phyloP scores from a whole-genome alignment of 2,113 vertebrate species.

The Oreochromis tanganicae region DNA sequence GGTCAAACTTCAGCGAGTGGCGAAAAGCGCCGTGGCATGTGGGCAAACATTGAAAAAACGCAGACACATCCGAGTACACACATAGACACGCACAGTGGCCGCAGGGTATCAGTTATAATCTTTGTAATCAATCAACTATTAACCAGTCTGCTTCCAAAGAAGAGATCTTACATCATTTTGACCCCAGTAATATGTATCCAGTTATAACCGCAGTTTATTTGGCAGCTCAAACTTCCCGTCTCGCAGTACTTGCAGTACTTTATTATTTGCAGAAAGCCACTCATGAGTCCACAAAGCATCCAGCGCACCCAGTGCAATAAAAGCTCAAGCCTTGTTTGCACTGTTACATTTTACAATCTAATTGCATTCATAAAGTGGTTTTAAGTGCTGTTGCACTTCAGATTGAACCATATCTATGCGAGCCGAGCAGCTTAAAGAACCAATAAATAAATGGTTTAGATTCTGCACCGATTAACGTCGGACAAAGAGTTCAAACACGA shows the following conservation, averaged over 20 bases:
- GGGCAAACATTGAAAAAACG: background rate
- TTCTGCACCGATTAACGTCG: background rate
- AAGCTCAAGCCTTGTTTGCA: background rate
- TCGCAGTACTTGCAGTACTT: background rate
- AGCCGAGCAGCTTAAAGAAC: background rate
- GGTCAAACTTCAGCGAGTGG: background rate
- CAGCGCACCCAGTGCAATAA: background rate
- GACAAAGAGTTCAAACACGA: background rate
- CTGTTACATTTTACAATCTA: background rate
- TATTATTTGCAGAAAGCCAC: background rate
- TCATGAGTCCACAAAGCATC: background rate
- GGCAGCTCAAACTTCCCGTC: background rate
- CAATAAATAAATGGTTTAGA: background rate
- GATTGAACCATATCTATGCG: background rate
- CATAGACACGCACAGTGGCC: background rate
- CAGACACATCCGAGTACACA: background rate
- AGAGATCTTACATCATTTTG: background rate
- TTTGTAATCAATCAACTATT: slow-evolving; percentile 29
- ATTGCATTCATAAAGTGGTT: background rate
- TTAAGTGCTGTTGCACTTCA: background rate
- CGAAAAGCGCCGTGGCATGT: background rate
- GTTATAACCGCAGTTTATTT: background rate
- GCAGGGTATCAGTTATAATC: background rate
- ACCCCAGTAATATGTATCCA: background rate
- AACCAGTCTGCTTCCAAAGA: slow-evolving; percentile 2